Conservation (phyloP, 2,888 invertebrate genomes). For the Herminia tarsipennalis region DNA sequence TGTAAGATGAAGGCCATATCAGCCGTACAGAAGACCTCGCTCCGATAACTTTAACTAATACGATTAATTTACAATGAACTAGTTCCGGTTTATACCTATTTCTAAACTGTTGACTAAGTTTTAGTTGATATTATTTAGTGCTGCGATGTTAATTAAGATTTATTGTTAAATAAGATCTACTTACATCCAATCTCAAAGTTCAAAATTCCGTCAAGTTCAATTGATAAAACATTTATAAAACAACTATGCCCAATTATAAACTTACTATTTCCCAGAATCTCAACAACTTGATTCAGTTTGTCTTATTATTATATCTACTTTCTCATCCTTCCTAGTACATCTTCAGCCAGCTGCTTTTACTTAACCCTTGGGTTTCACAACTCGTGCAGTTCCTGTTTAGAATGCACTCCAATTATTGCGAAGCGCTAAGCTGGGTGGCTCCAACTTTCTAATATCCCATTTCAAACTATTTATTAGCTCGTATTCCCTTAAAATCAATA, state of each 20-base stretch:
- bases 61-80: slow-evolving; percentile 33
- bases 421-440: slow-evolving; percentile 9
- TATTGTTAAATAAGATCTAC: too few relatives aligned
- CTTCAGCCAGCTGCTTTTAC: slow-evolving; percentile 10
- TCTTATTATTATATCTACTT: too few relatives aligned
- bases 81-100: slow-evolving; percentile 21
- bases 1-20: slow-evolving; percentile 43
- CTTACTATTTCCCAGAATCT: neutral
- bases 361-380: slow-evolving; percentile 8
- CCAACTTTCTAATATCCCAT: slow-evolving; percentile 22
- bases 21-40: slow-evolving; percentile 49
- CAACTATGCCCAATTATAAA: too few relatives aligned
- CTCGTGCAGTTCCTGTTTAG: slow-evolving; percentile 15
- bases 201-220: too few relatives aligned
- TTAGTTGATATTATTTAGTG: slow-evolving; percentile 18
- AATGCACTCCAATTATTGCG: slow-evolving; percentile 19
- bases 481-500: too few relatives aligned
- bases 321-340: neutral
- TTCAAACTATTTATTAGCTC: too few relatives aligned
- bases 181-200: too few relatives aligned
- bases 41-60: slow-evolving; percentile 41
- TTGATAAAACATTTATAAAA: too few relatives aligned
- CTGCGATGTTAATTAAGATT: slow-evolving; percentile 12
- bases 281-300: slow-evolving; percentile 8
- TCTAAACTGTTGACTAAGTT: slow-evolving; percentile 29